These are phyloP conservation scores for Bibio marci DNA, from an alignment of 2,888 invertebrate genomes.

Conservation along the genomic window DNA sequence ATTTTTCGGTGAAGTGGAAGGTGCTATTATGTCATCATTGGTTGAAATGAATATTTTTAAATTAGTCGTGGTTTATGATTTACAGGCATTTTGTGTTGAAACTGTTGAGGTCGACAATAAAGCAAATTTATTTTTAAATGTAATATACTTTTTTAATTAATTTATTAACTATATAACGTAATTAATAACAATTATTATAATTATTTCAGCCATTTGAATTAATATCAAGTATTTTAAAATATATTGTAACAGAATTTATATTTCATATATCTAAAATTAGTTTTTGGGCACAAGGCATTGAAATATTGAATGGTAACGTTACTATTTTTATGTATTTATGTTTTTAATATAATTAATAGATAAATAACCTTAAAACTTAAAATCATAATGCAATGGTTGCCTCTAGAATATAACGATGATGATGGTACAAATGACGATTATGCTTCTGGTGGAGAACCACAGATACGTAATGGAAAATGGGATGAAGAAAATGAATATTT, in stretches of 20 bases:
- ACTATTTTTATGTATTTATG: too few species aligned
- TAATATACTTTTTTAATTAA: slow-evolving; percentile 8
- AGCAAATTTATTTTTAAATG: slow-evolving; percentile 18
- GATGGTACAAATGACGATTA: slow-evolving; percentile 21
- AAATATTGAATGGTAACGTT: slow-evolving; percentile 13
- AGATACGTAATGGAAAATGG: slow-evolving; percentile 15
- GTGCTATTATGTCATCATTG: slow-evolving; percentile 59
- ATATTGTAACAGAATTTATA: slow-evolving; percentile 27
- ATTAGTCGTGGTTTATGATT: slow-evolving; percentile 63
- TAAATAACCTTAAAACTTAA: too few species aligned
- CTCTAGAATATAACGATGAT: slow-evolving; percentile 20
- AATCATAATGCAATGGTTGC: too few species aligned
- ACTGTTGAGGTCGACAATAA: too few species aligned
- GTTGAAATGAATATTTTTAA: slow-evolving; percentile 53
- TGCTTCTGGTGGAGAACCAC: neutral
- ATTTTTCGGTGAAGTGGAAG: slow-evolving; percentile 74
- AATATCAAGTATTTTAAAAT: slow-evolving; percentile 19
- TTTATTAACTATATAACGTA: neutral
- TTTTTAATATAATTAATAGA: too few species aligned
- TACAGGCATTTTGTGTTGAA: slow-evolving; percentile 54
- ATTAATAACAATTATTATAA: too few species aligned
- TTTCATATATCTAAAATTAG: slow-evolving; percentile 23
- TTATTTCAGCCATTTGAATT: neutral
- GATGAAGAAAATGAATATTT: slow-evolving; percentile 30
- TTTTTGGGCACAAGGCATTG: slow-evolving; percentile 24